Evolutionary conservation across 1,140 invertebrate species (phyloP).

Genomic region (Paralvinella palmiformis): DNA sequence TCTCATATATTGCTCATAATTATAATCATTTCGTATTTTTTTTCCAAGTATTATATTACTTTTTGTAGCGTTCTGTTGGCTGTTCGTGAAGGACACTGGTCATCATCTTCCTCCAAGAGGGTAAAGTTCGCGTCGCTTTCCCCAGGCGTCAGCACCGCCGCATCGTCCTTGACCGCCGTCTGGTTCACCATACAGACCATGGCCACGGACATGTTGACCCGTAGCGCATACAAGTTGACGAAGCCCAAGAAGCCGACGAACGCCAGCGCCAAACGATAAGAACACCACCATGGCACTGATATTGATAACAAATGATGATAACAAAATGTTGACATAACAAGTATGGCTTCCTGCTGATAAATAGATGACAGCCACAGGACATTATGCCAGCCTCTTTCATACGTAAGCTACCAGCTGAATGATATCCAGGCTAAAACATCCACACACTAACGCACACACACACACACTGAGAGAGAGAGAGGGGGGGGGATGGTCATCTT

Average conservation of each 20-base stretch:
- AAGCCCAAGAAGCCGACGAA: constrained; percentile 32
- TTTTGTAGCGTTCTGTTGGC: no score
- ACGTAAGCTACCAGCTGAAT: not conserved
- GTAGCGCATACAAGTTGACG: constrained; percentile 63
- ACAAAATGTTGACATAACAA: not conserved
- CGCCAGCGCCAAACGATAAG: constrained; percentile 28
- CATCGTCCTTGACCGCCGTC: constrained; percentile 16
- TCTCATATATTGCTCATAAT: no score
- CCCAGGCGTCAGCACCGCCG: no score
- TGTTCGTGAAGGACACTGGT: no score
- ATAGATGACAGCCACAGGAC: not conserved
- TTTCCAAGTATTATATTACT: no score
- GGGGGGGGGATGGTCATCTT: not conserved
- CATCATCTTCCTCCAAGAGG: no score
- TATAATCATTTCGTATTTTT: no score
- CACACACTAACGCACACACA: not conserved
- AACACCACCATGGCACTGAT: constrained; percentile 18
- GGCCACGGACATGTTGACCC: constrained; percentile 82
- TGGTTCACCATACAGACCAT: constrained; percentile 73
- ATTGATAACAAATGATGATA: not conserved
- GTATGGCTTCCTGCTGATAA: not conserved
- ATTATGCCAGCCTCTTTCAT: not conserved
- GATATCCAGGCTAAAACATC: not conserved
- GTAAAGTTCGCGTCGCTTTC: no score
- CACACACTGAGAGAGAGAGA: not conserved